Conservation (phyloP, 2,797 vertebrate species). For the Brachyalestes nurse region DNA sequence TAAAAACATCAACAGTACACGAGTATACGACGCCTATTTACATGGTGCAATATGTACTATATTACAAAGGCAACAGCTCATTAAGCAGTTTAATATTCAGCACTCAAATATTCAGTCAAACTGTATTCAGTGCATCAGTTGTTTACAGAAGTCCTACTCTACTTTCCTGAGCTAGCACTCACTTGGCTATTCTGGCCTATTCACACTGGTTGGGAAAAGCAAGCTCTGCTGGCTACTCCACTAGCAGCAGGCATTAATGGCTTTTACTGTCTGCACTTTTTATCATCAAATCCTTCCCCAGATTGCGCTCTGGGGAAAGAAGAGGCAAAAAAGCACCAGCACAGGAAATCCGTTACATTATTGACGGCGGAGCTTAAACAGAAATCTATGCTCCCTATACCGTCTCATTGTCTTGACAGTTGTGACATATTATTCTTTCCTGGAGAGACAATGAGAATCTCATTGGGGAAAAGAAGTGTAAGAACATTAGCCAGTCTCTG, state of each 20-base stretch:
- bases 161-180: not conserved
- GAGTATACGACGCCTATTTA: not conserved
- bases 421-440: conserved; percentile 53
- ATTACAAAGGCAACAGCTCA: too few relatives aligned
- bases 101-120: not conserved
- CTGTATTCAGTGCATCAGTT: not conserved
- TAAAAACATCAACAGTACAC: not conserved
- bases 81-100: too few relatives aligned
- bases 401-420: conserved; percentile 55
- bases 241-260: conserved; percentile 50
- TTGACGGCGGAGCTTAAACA: conserved; percentile 50
- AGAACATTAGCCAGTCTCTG: conserved; percentile 48
- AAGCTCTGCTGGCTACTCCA: conserved; percentile 46
- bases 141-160: not conserved
- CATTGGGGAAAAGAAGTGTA: conserved; percentile 37
- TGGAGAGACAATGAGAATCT: conserved; percentile 50
- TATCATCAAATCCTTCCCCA: conserved; percentile 49
- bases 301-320: conserved; percentile 41
- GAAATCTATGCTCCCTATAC: conserved; percentile 53
- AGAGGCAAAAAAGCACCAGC: conserved; percentile 33
- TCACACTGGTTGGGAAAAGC: conserved; percentile 21
- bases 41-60: too few relatives aligned
- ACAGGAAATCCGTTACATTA: conserved; percentile 58
- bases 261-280: conserved; percentile 54
- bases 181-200: conserved; percentile 22